phyloP scores from a whole-genome alignment of 2,113 vertebrate genomes.

The Silurus glanis region DNA sequence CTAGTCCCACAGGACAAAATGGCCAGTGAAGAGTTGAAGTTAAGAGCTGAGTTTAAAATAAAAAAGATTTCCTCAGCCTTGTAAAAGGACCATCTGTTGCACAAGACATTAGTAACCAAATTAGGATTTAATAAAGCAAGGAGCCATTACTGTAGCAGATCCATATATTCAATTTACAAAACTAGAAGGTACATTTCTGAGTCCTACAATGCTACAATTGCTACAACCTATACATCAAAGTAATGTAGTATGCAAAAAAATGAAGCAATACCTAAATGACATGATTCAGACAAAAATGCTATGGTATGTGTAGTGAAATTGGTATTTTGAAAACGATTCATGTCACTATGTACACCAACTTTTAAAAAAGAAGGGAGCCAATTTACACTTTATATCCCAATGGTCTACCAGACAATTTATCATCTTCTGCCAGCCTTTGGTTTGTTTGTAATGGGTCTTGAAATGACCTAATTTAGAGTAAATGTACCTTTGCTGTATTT shows the following conservation, averaged over 20 bases:
- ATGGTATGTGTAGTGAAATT: slow-evolving; percentile 33
- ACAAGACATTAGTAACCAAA: slow-evolving; percentile 40
- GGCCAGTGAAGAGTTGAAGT: slow-evolving; percentile 8
- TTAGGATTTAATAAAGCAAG: slow-evolving; percentile 43
- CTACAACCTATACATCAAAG: not conserved
- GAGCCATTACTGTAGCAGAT: slow-evolving; percentile 36
- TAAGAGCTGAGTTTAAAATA: not conserved
- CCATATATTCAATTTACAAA: slow-evolving; percentile 23
- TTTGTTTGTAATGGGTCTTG: slow-evolving; percentile 42
- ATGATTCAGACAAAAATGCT: slow-evolving; percentile 11
- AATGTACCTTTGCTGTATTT: slow-evolving; percentile 44
- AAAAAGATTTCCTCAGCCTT: slow-evolving; percentile 4
- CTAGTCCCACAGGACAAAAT: slow-evolving; percentile 14
- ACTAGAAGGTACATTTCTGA: not conserved
- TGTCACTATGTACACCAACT: slow-evolving; percentile 27
- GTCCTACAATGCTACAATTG: not conserved
- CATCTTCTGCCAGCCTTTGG: slow-evolving; percentile 33
- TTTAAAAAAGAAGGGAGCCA: slow-evolving; percentile 34
- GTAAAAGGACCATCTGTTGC: not conserved
- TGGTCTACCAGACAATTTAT: slow-evolving; percentile 43
- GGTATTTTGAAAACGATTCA: slow-evolving; percentile 45
- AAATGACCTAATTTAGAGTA: slow-evolving; percentile 56
- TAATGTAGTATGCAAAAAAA: slow-evolving; percentile 44
- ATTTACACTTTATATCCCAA: slow-evolving; percentile 35
- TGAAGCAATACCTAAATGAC: slow-evolving; percentile 22